Evolutionary conservation across 2,888 invertebrate genomes (phyloP).

Genomic region (Hypomecis punctinalis): DNA sequence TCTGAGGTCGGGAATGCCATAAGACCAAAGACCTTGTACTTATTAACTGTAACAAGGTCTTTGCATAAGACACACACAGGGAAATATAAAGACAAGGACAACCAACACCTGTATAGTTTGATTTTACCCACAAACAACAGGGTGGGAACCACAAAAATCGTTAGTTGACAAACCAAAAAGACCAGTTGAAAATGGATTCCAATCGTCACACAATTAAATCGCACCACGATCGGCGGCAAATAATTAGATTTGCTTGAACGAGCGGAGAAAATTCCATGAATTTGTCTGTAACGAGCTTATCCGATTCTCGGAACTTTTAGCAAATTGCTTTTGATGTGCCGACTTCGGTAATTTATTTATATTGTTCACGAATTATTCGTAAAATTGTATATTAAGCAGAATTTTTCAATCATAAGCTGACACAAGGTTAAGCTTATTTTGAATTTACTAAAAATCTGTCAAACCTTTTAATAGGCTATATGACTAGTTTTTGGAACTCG

Average conservation of each 20-base stretch:
- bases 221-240: constrained; percentile 35
- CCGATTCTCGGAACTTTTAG: constrained; percentile 34
- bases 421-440: not conserved
- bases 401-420: not conserved
- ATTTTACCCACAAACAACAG: too few species aligned
- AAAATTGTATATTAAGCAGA: constrained; percentile 2
- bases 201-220: constrained; percentile 33
- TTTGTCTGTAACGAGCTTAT: constrained; percentile 44
- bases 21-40: too few species aligned
- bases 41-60: too few species aligned
- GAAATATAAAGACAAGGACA: too few species aligned
- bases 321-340: constrained; percentile 26
- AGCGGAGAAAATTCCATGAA: constrained; percentile 45
- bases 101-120: too few species aligned
- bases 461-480: too few species aligned
- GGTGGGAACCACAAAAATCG: not conserved
- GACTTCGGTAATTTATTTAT: constrained; percentile 21
- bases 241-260: constrained; percentile 52
- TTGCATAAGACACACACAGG: too few species aligned
- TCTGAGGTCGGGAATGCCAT: too few species aligned
- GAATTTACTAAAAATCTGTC: too few species aligned
- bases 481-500: too few species aligned
- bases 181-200: constrained; percentile 26
- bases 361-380: constrained; percentile 16
- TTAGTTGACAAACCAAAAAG: constrained; percentile 11